Evolutionary conservation across 2,797 vertebrate species (phyloP).

Genomic region (Myotis myotis): DNA sequence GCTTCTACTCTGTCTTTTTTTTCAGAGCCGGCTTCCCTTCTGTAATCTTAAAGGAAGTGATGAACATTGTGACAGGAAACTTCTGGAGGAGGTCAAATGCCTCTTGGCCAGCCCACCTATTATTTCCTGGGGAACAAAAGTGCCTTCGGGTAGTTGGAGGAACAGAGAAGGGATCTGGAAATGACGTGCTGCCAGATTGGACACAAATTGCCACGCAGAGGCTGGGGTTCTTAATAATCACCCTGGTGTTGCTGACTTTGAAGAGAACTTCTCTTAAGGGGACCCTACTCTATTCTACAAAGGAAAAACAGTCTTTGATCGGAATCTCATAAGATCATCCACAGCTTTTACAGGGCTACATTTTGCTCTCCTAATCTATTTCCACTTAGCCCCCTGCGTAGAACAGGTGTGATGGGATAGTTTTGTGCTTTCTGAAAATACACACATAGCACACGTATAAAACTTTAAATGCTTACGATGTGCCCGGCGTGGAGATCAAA

Average conservation of each 20-base stretch:
- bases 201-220: background rate
- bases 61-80: background rate
- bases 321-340: slow-evolving; percentile 39
- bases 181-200: background rate
- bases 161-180: slow-evolving; percentile 15
- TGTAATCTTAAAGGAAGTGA: background rate
- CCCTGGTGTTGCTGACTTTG: slow-evolving; percentile 13
- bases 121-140: background rate
- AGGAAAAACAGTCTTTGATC: slow-evolving; percentile 60
- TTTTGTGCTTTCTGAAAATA: slow-evolving; percentile 34
- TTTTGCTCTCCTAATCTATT: background rate
- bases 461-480: background rate
- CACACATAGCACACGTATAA: background rate
- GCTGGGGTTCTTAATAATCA: slow-evolving; percentile 54
- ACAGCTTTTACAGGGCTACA: background rate
- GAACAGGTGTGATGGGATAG: background rate
- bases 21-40: background rate
- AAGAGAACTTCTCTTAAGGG: background rate
- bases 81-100: background rate
- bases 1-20: background rate
- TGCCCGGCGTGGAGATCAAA: background rate
- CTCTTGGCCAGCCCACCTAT: background rate
- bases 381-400: background rate
- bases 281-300: background rate
- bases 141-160: background rate